These are phyloP conservation scores for Mycalesis mineus DNA, from an alignment of 2,888 invertebrate species.

Conservation along the genomic window DNA sequence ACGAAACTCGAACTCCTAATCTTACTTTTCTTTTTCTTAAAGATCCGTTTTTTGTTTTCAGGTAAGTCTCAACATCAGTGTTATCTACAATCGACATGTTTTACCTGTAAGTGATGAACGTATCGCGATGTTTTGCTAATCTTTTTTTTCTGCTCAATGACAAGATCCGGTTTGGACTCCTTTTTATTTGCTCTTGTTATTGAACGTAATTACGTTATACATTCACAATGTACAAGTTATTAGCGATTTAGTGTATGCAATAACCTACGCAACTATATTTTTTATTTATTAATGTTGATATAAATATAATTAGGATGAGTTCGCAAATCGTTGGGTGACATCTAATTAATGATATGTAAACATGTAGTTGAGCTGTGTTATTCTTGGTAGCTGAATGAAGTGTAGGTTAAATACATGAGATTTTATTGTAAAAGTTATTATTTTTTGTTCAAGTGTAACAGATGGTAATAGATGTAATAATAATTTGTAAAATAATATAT, in stretches of 20 bases:
- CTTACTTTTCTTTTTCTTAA: not conserved
- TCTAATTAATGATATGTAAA: not conserved
- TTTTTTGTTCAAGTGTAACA: no score
- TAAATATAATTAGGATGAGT: not conserved
- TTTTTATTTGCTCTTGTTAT: slow-evolving; percentile 36
- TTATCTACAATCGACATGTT: not conserved
- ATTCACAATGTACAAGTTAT: not conserved
- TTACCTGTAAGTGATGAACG: slow-evolving; percentile 33
- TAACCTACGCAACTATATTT: not conserved
- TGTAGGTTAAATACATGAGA: no score
- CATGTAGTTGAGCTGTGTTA: not conserved
- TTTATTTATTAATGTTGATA: not conserved
- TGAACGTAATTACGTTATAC: slow-evolving; percentile 37
- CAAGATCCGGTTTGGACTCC: slow-evolving; percentile 30
- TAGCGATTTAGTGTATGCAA: not conserved
- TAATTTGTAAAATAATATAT: no score
- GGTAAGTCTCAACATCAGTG: slow-evolving; percentile 40
- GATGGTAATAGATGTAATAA: no score
- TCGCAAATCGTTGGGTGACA: not conserved
- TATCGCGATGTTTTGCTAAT: slow-evolving; percentile 25
- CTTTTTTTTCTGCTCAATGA: slow-evolving; percentile 21
- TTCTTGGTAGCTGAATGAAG: no score
- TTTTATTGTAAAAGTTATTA: no score
- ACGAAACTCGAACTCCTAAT: no score
- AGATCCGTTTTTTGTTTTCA: slow-evolving; percentile 37